A percentile compares a stretch with the other conserved stretches of the same genome.
Evolutionary conservation across 92 coral and sea anemone genomes (phyloP).

Genomic region (Desmophyllum pertusum): DNA sequence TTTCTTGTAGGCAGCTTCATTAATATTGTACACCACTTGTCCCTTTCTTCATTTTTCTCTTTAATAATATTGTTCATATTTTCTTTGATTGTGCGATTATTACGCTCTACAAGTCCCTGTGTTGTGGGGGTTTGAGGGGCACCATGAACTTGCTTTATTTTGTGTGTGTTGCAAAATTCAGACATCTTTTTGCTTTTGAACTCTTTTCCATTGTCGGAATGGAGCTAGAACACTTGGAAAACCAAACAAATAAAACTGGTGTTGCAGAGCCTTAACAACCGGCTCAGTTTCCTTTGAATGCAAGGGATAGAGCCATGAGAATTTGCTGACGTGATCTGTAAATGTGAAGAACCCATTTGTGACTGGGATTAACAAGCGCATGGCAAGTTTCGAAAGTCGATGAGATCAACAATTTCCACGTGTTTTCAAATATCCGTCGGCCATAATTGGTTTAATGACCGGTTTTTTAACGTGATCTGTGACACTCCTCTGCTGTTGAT

Average conservation of each 20-base stretch:
- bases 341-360: no score
- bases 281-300: no score
- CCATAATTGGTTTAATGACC: constrained; percentile 32
- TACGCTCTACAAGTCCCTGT: constrained; percentile 41
- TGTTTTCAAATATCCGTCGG: constrained; percentile 30
- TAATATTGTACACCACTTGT: no score
- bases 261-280: no score
- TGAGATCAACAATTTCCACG: constrained; percentile 32
- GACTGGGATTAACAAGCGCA: background rate
- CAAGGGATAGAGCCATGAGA: no score
- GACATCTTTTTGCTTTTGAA: constrained; percentile 36
- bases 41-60: background rate
- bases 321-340: no score
- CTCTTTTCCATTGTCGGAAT: constrained; percentile 52
- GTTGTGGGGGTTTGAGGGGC: constrained; percentile 39
- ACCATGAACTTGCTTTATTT: constrained; percentile 27
- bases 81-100: constrained; percentile 31
- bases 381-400: constrained; percentile 34
- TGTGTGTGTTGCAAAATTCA: constrained; percentile 14
- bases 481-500: constrained; percentile 29
- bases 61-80: constrained; percentile 25
- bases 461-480: constrained; percentile 32
- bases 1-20: no score
- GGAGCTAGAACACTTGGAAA: no score
- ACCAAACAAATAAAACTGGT: no score